These are phyloP conservation scores for Lasioglossum baleicum DNA, from an alignment of 1,140 invertebrate genomes.

Conservation along the genomic window DNA sequence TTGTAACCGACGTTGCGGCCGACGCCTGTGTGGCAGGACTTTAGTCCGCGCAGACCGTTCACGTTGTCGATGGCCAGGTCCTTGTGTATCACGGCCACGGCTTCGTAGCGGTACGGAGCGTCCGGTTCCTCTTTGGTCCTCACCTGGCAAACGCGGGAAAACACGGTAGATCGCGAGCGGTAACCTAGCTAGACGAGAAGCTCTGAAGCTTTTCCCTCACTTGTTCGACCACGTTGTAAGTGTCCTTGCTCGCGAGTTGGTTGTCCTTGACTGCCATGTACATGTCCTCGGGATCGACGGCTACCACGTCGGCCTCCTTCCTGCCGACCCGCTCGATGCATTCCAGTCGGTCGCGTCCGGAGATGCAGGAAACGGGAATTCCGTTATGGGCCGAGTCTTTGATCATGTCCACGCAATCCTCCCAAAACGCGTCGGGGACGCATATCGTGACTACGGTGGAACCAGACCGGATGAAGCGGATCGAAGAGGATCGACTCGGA, in stretches of 20 bases:
- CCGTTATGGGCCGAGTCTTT: conserved; percentile 83
- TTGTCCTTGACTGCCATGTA: conserved; percentile 87
- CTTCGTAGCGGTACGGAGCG: conserved; percentile 88
- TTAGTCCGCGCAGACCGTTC: conserved; percentile 84
- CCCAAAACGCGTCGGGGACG: conserved; percentile 83
- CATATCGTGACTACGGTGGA: conserved; percentile 87
- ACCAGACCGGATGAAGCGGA: too few relatives aligned
- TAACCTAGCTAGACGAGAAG: too few relatives aligned
- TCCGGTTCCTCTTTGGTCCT: conserved; percentile 71
- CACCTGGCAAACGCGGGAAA: too few relatives aligned
- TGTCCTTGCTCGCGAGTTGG: conserved; percentile 82
- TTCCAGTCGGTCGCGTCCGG: conserved; percentile 86
- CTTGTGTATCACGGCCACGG: conserved; percentile 88
- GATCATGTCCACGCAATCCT: conserved; percentile 84
- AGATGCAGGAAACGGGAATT: conserved; percentile 83
- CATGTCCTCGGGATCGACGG: conserved; percentile 91
- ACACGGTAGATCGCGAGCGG: too few relatives aligned
- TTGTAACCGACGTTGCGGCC: conserved; percentile 90
- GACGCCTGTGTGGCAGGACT: conserved; percentile 90
- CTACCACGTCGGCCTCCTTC: conserved; percentile 89
- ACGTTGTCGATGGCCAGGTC: conserved; percentile 83
- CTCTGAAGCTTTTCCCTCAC: too few relatives aligned
- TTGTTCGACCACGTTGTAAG: conserved; percentile 86
- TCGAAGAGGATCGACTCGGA: too few relatives aligned
- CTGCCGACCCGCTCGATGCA: conserved; percentile 87